A percentile compares a stretch with the other conserved stretches of the same genome.
Evolutionary conservation across 2,888 invertebrate species (phyloP).

Genomic region (Rhodophaea formosa): DNA sequence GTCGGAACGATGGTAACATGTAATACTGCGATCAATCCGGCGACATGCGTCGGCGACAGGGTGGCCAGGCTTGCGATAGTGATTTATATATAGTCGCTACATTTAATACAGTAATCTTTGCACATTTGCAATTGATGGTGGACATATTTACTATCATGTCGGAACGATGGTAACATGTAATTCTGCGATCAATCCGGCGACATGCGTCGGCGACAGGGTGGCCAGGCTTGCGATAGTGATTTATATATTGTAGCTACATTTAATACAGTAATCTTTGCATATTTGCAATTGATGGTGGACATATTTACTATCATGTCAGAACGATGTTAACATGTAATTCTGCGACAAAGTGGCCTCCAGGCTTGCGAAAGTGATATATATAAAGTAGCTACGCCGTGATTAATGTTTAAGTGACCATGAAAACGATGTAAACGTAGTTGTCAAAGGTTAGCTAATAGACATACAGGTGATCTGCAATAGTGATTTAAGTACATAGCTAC

Average conservation of each 20-base stretch:
- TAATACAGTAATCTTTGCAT: not conserved
- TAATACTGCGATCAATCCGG: conserved; percentile 62
- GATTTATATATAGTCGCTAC: not conserved
- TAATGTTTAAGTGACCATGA: no score
- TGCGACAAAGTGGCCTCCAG: conserved; percentile 31
- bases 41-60: conserved; percentile 31
- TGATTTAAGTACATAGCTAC: no score
- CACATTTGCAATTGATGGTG: no score
- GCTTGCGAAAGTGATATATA: not conserved
- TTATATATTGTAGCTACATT: not conserved
- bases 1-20: conserved; percentile 36
- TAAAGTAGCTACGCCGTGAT: no score
- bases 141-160: no score
- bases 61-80: conserved; percentile 18
- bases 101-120: not conserved
- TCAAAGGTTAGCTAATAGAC: no score
- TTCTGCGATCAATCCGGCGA: conserved; percentile 59
- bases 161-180: conserved; percentile 44
- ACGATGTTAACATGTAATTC: conserved; percentile 59
- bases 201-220: conserved; percentile 27
- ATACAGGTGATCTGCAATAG: no score
- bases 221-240: conserved; percentile 14
- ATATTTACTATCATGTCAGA: no score
- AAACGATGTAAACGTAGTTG: no score
- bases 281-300: no score